A percentile compares a stretch with the other conserved stretches of the same genome.
phyloP scores from a whole-genome alignment of 2,797 vertebrate genomes.

The Champsocephalus gunnari region DNA sequence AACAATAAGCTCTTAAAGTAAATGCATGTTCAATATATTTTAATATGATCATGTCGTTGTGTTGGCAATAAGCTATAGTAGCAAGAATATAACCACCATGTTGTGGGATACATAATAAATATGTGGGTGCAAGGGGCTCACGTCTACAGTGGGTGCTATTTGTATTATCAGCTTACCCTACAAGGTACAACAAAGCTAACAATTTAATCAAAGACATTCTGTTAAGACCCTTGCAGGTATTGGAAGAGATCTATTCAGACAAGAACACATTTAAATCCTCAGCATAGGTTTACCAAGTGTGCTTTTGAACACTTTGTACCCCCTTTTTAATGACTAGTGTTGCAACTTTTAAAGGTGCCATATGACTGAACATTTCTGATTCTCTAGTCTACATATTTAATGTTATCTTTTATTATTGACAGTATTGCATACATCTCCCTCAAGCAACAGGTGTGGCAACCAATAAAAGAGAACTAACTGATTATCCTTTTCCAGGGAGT shows the following conservation, averaged over 20 bases:
- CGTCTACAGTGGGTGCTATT: fast-evolving
- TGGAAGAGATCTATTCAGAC: neutral
- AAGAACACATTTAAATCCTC: neutral
- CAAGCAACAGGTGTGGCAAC: neutral
- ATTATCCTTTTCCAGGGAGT: neutral
- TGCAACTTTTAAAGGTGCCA: neutral
- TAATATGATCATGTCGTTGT: no score
- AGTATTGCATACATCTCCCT: neutral
- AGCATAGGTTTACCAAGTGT: neutral
- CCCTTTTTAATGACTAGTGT: neutral
- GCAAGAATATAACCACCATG: neutral
- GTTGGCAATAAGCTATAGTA: no score
- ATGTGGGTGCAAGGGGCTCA: neutral
- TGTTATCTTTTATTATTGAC: neutral
- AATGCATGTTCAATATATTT: no score
- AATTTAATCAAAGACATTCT: neutral
- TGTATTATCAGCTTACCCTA: neutral
- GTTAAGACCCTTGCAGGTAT: neutral
- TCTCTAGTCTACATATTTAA: neutral
- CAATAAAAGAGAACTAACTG: neutral
- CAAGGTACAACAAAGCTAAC: neutral
- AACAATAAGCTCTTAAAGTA: no score
- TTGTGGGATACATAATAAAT: neutral
- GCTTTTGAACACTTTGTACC: neutral
- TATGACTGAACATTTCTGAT: neutral